Evolutionary conservation across 2,888 invertebrate genomes (phyloP), one percentile per base, ranked within the genome.

Genomic region (Dryococelus australis): DNA sequence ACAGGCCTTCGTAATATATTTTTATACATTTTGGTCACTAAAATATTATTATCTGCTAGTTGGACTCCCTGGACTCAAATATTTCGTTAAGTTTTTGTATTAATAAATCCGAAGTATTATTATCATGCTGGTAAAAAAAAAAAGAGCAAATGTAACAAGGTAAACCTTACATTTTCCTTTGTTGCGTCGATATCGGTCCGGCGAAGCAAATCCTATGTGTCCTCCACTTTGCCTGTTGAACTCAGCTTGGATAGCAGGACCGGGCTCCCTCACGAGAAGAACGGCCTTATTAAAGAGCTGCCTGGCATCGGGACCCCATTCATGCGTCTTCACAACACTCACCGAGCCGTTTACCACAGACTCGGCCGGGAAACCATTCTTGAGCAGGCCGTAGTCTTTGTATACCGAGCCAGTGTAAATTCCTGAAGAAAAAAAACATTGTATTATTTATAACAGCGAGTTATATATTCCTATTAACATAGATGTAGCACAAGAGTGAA

Each of bases 291-390:
- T 92, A 91, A 96, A 97, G 0, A 93, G 92, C 86, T 93, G 93
- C 89, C 95, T 92, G 0, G 95, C 94, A 79, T 91, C 91, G 13
- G 93, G 93, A 9, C 96, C 96, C 92, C 95, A 95, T 91, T 96
- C 96, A 91, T 97, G 97, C 0, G 97, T 97, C 92, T 97, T 97
- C 47, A 97, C 96, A 24, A 96, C 94, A 87, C 96, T 92, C 12
- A 97, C 97, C 16, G 96, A 96, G 51, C 96, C 96, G 92, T 97
- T 96, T 5, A 94, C 94, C 0, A 97, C 93, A 91, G 95, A 96
- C 92, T 97, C 97, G 0, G 95, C 97, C 0, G 97, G 97, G 91
- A 97, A 97, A 0, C 97, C 97, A 90, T 96, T 96, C 91, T 96
- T 95, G 89, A 96, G 92, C 35, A 97, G 93, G 28, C 96, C 96